A percentile compares a stretch with the other conserved stretches of the same genome.
phyloP scores from a whole-genome alignment of 2,797 vertebrate species.

The Clangula hyemalis region DNA sequence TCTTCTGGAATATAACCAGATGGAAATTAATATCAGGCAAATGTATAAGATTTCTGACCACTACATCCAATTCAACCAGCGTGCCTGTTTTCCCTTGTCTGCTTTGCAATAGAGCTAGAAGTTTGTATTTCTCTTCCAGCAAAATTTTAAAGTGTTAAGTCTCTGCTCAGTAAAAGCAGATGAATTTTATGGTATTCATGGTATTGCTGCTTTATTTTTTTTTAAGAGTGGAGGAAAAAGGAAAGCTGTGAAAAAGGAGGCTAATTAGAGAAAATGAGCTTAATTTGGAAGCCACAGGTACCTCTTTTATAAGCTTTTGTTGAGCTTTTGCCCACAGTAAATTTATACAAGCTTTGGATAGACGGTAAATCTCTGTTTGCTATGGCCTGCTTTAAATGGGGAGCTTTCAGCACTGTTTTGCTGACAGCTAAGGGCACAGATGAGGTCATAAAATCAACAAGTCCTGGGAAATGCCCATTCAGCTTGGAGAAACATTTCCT shows the following conservation, averaged over 20 bases:
- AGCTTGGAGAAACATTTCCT: conserved; percentile 43
- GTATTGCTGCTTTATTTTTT: not conserved
- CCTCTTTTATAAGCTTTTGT: conserved; percentile 72
- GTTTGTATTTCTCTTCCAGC: conserved; percentile 43
- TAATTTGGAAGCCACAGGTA: conserved; percentile 76
- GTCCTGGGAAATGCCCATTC: conserved; percentile 44
- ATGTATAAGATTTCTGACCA: not conserved
- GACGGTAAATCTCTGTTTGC: conserved; percentile 45
- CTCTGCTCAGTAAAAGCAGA: conserved; percentile 38
- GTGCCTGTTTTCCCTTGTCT: not conserved
- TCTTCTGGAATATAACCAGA: not conserved
- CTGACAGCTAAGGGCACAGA: conserved; percentile 32
- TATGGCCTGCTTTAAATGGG: conserved; percentile 53
- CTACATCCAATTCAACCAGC: not conserved
- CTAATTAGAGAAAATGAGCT: conserved; percentile 75
- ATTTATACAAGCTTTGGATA: conserved; percentile 63
- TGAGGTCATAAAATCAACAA: conserved; percentile 71
- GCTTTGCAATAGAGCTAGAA: not conserved
- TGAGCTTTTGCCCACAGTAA: conserved; percentile 65
- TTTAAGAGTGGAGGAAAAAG: conserved; percentile 26
- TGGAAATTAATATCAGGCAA: not conserved
- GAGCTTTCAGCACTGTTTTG: conserved; percentile 52
- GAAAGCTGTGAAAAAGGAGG: conserved; percentile 56
- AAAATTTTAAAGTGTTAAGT: conserved; percentile 36
- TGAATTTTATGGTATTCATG: conserved; percentile 57